Evolutionary conservation across 1,140 invertebrate genomes (phyloP), one percentile per base, ranked within the genome.

Genomic region (Rhopalosiphum padi): DNA sequence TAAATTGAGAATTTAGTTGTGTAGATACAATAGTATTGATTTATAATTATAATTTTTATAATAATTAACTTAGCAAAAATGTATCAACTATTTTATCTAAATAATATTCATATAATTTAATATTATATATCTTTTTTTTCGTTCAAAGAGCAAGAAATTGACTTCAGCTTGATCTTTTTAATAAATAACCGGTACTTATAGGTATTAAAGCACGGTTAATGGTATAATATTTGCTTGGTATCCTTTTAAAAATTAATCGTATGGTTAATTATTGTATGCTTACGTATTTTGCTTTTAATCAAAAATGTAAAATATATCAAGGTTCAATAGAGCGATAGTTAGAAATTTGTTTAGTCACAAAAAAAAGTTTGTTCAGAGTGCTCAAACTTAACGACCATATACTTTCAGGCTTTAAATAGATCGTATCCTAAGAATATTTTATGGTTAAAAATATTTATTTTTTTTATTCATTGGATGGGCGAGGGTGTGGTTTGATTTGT

Each of bases 361-460:
- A 55, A 41, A 41, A 37, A 55, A 55, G 88, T 89, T 89, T 37
- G 35, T 55, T 89, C 35, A 1, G 48, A 89, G 35, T 55, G 35
- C 35, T 89, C 22, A 89, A 89, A 89, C 35, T 55, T 89, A 89
- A 89, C 88, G 88, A 55, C 21, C 48, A 41, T 41, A 53, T 89
- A 89, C 51, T 55, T 55, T 55, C 7, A 15, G 88, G 51, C 35
- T 89, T 89, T 89, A 89, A 89, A 89, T 89, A 55, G 88, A 89
- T 23, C 87, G n/a, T 89, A 53, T 53, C 48, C 88, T 35, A 89
- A 53, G 88, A 89, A 89, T 92, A 82, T 53, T 92, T 92, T 82
- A 92, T 23, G 43, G 91, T 92, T 92, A 92, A 83, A 91, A 46
- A 82, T 92, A 92, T n/a, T 51, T 83, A 48, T 83, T 91, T 92